Base-by-base conservation (phyloP, 2,113 vertebrate species). In the Pterophyllum scalare region DNA sequence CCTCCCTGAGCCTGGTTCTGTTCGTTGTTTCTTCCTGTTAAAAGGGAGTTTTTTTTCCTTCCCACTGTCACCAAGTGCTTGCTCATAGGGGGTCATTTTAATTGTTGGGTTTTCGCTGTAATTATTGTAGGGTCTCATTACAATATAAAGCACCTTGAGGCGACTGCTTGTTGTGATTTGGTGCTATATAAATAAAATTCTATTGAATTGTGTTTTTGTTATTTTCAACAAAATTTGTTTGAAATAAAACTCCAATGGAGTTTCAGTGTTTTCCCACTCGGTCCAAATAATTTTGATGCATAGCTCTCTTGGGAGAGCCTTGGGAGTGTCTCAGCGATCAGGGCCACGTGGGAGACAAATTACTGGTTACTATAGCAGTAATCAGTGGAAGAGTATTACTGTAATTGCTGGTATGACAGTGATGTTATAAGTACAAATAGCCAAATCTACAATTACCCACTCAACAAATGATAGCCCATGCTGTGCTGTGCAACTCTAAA, bases 391-490 rank as follows among this genome's bases (percentile, higher is more conserved):
- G 54, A 20, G 28, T 67, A 65, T 80, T 28, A 64, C 74, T 81
- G 87, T 79, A 87, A 85, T 85, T 87, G 81, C 61, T 40, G 57
- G 15, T 49, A 57, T 81, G 80, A 56, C 60, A 58, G 75, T 49
- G 74, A 83, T 85, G 46, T 28, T 80, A 76, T 83, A 83, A 75
- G 31, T 81, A 70, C 72, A 82, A 58, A 85, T 70, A 85, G 61
- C 76, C 43, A 70, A 82, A 85, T 83, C 38, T 81, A 85, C 72
- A 85, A 85, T 89, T 85, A 85, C 24, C 65, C 70, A 70, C 76
- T 83, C 56, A 70, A 12, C 24, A 57, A 62, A 76, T 62, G 43
- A 87, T 77, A 79, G 40, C 58, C 22, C 62, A 75, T 24, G 72
- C 70, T 62, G 70, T 2, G 40, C 35, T 33, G 31, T 57, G 72